A percentile compares a stretch with the other conserved stretches of the same genome.
phyloP scores from a whole-genome alignment of 1,140 invertebrate species.

The Brachionus asplanchnoidis region DNA sequence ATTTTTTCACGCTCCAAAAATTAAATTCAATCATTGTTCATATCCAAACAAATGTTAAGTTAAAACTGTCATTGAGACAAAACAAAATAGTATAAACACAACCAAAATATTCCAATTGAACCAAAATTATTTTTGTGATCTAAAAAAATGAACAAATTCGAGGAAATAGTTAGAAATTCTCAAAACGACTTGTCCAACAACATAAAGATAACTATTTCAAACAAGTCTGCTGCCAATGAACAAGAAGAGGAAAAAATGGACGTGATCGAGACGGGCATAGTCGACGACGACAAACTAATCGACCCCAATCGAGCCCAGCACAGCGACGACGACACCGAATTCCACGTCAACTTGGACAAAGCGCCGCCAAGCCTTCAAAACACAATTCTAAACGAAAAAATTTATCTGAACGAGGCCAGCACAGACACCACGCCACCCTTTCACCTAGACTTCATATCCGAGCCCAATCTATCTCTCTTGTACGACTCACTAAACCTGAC shows the following conservation, averaged over 20 bases:
- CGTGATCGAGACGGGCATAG: not conserved
- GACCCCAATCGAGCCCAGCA: not conserved
- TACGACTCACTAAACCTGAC: not conserved
- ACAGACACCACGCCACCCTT: not conserved
- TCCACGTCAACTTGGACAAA: constrained; percentile 40
- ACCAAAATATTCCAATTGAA: no score
- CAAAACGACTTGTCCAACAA: not conserved
- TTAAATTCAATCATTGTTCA: no score
- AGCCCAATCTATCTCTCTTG: not conserved
- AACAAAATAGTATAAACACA: no score
- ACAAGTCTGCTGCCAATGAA: not conserved
- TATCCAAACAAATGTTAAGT: no score
- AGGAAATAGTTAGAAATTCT: not conserved
- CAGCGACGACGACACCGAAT: constrained; percentile 10
- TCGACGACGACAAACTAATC: not conserved
- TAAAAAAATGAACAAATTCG: constrained; percentile 17
- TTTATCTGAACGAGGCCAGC: not conserved
- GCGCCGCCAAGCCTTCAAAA: constrained; percentile 21
- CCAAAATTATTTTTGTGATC: no score
- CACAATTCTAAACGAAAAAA: constrained; percentile 37
- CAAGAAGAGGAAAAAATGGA: not conserved
- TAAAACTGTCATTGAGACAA: no score
- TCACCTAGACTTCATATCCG: not conserved
- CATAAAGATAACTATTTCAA: constrained; percentile 1
- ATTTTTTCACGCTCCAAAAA: no score